These are phyloP conservation scores for Germaria angustata DNA, from an alignment of 2,888 invertebrate genomes.

Conservation along the genomic window DNA sequence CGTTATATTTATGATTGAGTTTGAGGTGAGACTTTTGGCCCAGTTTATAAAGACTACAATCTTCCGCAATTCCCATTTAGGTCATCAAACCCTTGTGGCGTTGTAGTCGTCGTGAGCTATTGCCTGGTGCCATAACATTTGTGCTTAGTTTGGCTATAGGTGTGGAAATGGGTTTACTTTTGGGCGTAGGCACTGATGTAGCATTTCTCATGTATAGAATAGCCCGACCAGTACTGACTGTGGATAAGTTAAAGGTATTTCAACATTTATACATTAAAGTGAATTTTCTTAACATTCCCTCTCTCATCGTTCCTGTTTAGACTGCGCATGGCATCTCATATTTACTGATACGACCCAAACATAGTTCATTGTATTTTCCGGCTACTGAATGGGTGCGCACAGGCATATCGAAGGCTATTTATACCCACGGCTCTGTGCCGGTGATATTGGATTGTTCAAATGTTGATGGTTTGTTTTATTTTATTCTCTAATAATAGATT, in stretches of 20 bases:
- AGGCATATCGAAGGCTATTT: slow-evolving; percentile 87
- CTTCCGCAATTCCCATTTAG: slow-evolving; percentile 71
- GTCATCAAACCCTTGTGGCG: slow-evolving; percentile 92
- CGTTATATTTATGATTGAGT: slow-evolving; percentile 96
- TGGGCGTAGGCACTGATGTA: slow-evolving; percentile 90
- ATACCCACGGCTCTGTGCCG: slow-evolving; percentile 86
- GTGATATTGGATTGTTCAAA: slow-evolving; percentile 91
- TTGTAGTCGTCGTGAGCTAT: slow-evolving; percentile 88
- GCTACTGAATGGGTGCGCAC: slow-evolving; percentile 90
- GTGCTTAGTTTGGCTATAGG: slow-evolving; percentile 89
- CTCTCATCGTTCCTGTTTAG: slow-evolving; percentile 79
- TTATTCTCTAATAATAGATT: background rate
- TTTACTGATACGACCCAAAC: slow-evolving; percentile 88
- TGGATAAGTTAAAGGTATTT: slow-evolving; percentile 86
- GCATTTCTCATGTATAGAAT: slow-evolving; percentile 89
- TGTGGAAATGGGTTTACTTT: slow-evolving; percentile 91
- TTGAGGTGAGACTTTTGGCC: slow-evolving; percentile 83
- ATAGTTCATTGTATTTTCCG: slow-evolving; percentile 89
- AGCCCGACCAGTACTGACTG: slow-evolving; percentile 87
- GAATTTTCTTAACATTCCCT: background rate
- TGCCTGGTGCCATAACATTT: slow-evolving; percentile 92
- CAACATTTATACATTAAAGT: slow-evolving; percentile 46
- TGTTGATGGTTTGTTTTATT: slow-evolving; percentile 83
- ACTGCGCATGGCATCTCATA: slow-evolving; percentile 86
- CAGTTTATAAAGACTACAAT: background rate